Evolutionary conservation across 2,113 vertebrate genomes (phyloP), one percentile per base, ranked within the genome.

Genomic region (Etheostoma cragini): DNA sequence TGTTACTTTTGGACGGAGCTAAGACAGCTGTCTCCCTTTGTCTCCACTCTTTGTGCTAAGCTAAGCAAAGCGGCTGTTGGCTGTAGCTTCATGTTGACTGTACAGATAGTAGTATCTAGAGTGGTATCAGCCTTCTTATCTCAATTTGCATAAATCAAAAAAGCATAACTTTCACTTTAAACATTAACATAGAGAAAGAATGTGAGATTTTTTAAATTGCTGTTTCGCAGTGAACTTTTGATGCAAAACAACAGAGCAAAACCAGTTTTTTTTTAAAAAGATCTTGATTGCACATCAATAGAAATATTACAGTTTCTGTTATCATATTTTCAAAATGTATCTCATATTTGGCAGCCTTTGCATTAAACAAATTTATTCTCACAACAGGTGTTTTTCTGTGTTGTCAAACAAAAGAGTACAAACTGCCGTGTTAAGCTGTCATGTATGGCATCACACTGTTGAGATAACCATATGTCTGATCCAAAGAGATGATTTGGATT

Each of bases 381-480:
- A 21, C 52, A 74, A 77, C 91, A 92, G 92, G 89, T 91, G 89
- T 83, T 77, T 82, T 72, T 85, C 92, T 89, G 80, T 90, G 17
- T 42, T 66, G 49, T 45, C 13, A 82, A 86, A 93, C 91, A 92
- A 92, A 80, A 75, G 63, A 70, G 19, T 22, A 56, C n/a, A 80
- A 83, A 69, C 78, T 30, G 67, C 30, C 49, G 10, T 1, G 46
- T 53, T 78, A 84, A 89, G 53, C 87, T 79, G 83, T 58, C 52
- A 30, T n/a, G 13, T 26, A 13, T 70, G 52, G 64, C 81, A 69
- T 78, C 64, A 54, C 73, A 17, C 60, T 21, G 65, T 62, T 86
- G 74, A 61, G 50, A 80, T 33, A 65, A 68, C 75, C 87, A 82
- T 86, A 83, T 91, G 89, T 81, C 88, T 81, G 81, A 91, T 88